Percentiles rank a stretch among this genome's conserved stretches.
Evolutionary conservation across 2,797 vertebrate genomes (phyloP).

Genomic region (Enteromius paludinosus): DNA sequence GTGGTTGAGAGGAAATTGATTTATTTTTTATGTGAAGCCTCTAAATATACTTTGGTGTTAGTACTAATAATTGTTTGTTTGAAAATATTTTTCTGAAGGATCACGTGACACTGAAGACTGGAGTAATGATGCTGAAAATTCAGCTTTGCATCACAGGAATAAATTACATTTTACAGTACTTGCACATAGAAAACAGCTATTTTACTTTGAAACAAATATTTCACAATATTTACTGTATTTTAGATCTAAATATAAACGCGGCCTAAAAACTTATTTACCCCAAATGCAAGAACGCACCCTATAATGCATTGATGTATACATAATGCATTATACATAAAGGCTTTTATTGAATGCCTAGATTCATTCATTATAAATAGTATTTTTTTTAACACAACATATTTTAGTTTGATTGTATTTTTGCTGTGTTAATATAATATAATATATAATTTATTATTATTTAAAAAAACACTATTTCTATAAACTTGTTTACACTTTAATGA

Average conservation of each 20-base stretch:
- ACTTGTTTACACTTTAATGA: too few relatives aligned
- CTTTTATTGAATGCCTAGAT: too few relatives aligned
- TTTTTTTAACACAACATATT: not conserved
- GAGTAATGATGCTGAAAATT: not conserved
- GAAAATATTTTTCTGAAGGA: not conserved
- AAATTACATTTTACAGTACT: not conserved
- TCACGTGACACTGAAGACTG: not conserved
- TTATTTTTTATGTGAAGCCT: not conserved
- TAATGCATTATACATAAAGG: not conserved
- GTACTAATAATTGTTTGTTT: not conserved
- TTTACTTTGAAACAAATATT: not conserved
- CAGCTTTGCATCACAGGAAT: not conserved
- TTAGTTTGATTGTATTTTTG: not conserved
- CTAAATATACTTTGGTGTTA: not conserved
- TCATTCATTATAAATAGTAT: too few relatives aligned
- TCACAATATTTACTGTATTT: not conserved
- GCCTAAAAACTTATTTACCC: not conserved
- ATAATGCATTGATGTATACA: not conserved
- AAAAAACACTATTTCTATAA: too few relatives aligned
- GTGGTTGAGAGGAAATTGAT: not conserved
- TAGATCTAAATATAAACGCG: not conserved
- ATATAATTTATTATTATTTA: too few relatives aligned
- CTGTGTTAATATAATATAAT: not conserved
- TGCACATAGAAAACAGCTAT: not conserved
- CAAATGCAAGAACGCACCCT: not conserved